Base-by-base conservation (phyloP, 2,113 vertebrate genomes). In the Terrapene triunguis region DNA sequence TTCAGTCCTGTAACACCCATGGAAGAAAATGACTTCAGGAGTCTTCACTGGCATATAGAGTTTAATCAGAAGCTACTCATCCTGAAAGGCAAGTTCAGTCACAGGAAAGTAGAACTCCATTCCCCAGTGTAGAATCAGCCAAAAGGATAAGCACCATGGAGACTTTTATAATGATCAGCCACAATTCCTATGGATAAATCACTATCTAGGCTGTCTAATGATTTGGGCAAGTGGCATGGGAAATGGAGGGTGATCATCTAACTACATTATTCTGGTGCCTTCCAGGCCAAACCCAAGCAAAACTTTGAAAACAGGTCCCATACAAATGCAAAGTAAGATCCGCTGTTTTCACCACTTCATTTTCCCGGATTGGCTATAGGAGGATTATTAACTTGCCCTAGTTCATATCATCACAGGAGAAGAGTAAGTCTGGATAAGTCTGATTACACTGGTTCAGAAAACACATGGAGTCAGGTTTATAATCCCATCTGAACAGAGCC, bases 191-290 rank as follows among this genome's bases (percentile, higher is more conserved):
- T 21, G 14, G 0, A 0, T 25, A 42, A 4, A 7, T 38, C 24
- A 5, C 69, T 78, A 69, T 2, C 1, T 25, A 91, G 32, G 87
- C 79, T 42, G 53, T 38, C 42, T 42, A 4, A 21, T 47, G 25
- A 27, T 0, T 0, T 1, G 2, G 50, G 35, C 11, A 4, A 57
- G 38, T 59, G 59, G 13, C 10, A 69, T 0, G 0, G 14, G 16
- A 35, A 0, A 1, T 35, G 10, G 21, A 90, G 51, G 10, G 19
- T 85, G n/a, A 3, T 1, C 65, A 2, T 35, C 22, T 10, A 81
- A 24, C 38, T 50, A 1, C 0, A 0, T 5, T 10, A 24, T 69
- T 83, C 53, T 47, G 10, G 50, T 24, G 44, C 29, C 59, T 35
- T 74, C 62, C 24, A 65, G 89, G 48, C 32, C 42, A 91, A 1